Percentiles rank a stretch among this genome's conserved stretches.
These are phyloP conservation scores for Perccottus glenii DNA, from an alignment of 2,113 vertebrate species.

Conservation along the genomic window DNA sequence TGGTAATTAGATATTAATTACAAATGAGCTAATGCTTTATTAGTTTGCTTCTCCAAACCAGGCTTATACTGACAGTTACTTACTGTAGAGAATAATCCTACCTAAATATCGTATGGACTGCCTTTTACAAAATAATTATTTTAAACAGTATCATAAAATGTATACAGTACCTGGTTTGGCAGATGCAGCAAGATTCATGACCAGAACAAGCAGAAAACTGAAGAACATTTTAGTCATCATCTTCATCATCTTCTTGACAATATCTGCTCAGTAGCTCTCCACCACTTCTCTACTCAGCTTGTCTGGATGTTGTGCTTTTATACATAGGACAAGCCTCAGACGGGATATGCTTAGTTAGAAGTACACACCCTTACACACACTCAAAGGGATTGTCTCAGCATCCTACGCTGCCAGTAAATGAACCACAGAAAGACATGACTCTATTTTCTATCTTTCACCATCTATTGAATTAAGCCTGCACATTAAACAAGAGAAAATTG, in stretches of 20 bases:
- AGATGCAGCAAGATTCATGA: slow-evolving; percentile 19
- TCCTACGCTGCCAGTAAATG: slow-evolving; percentile 48
- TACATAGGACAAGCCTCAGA: slow-evolving; percentile 30
- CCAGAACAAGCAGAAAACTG: slow-evolving; percentile 34
- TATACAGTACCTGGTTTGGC: slow-evolving; percentile 43
- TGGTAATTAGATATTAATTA: too few relatives aligned
- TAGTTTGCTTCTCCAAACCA: too few relatives aligned
- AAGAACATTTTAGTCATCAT: slow-evolving; percentile 23
- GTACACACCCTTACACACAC: slow-evolving; percentile 39
- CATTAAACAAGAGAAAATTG: neutral
- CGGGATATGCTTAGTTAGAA: slow-evolving; percentile 48
- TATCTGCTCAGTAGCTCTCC: slow-evolving; percentile 7
- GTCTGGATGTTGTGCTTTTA: slow-evolving; percentile 36
- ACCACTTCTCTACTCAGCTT: slow-evolving; percentile 5
- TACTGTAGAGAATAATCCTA: too few relatives aligned
- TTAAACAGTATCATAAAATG: too few relatives aligned
- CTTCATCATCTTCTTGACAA: slow-evolving; percentile 30
- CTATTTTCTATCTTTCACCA: slow-evolving; percentile 3
- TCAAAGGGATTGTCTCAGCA: slow-evolving; percentile 21
- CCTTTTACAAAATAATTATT: too few relatives aligned
- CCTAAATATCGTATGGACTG: too few relatives aligned
- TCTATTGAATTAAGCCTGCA: neutral
- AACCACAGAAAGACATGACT: slow-evolving; percentile 20
- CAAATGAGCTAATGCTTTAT: too few relatives aligned
- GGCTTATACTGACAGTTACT: too few relatives aligned